These are phyloP conservation scores for Agriopis leucophaearia DNA, from an alignment of 2,888 invertebrate genomes.

Conservation along the genomic window DNA sequence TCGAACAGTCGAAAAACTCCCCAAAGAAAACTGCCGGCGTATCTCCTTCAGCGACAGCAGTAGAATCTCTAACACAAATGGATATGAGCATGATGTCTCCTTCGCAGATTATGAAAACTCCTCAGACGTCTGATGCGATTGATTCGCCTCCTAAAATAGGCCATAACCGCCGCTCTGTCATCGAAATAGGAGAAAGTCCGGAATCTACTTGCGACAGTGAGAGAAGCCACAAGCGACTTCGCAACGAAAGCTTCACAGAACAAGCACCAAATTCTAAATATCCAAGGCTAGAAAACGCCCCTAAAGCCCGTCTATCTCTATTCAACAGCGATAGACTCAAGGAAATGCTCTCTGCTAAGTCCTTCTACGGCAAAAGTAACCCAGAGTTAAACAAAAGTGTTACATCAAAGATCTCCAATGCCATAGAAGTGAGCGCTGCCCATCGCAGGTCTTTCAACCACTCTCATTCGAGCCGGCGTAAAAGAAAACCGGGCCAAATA, in stretches of 20 bases:
- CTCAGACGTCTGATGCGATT: constrained; percentile 68
- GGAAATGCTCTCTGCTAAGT: constrained; percentile 83
- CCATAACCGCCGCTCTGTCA: constrained; percentile 67
- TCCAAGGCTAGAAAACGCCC: constrained; percentile 70
- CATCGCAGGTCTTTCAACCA: constrained; percentile 62
- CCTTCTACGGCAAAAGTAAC: constrained; percentile 84
- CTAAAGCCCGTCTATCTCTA: constrained; percentile 78
- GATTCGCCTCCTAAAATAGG: constrained; percentile 76
- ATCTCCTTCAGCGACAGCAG: constrained; percentile 66
- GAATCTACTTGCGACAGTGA: constrained; percentile 73
- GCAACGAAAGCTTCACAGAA: constrained; percentile 71
- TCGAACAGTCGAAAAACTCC: constrained; percentile 73
- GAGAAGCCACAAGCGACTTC: constrained; percentile 72
- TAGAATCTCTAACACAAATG: constrained; percentile 73
- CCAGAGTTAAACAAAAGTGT: constrained; percentile 72
- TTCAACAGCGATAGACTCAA: constrained; percentile 78
- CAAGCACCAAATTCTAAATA: constrained; percentile 69
- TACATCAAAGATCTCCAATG: constrained; percentile 66
- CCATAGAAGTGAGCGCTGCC: constrained; percentile 65
- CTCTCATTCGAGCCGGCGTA: constrained; percentile 61
- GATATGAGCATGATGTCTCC: constrained; percentile 74
- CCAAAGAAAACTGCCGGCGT: constrained; percentile 33
- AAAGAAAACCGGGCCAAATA: constrained; percentile 86
- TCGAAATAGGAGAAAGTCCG: constrained; percentile 77
- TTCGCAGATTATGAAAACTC: constrained; percentile 77